Base-by-base conservation (phyloP, 2,888 invertebrate species). In the Azorinus chamasolen region DNA sequence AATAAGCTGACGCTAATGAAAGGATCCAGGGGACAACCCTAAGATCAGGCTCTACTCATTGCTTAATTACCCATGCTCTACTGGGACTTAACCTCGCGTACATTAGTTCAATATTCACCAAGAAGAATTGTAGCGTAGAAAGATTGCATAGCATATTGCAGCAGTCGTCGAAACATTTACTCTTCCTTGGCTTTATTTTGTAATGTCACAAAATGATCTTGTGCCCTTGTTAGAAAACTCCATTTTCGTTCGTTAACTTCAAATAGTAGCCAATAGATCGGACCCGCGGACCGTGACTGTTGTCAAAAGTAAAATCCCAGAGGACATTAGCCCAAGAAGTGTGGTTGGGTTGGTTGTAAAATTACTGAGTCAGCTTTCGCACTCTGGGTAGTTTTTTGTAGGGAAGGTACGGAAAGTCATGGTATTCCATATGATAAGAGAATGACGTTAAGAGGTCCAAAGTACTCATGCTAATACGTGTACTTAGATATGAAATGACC, bases 271-370 rank as follows among this genome's bases (percentile, higher is more conserved):
- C 92, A n/a, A 92, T 88, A 1, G 92, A 96, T 61, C 99, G 95
- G 0, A 98, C 98, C 91, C 98, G 99, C 0, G 99, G 99, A 0
- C 99, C 99, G 74, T 99, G 96, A 16, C 96, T 96, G 0, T 98
- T 97, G 93, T 99, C 98, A 94, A 95, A 97, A 0, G 99, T 95
- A 91, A 99, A 99, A 91, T 99, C 98, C 90, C 97, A 98, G 0
- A 99, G 94, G 0, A 99, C 99, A 14, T 96, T 95, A 0, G 95
- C 94, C 99, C 99, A 99, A 37, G 99, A 99, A 83, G 96, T 95
- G 91, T 99, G 99, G 83, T 97, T 97, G 0, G 99, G 98, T 70
- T 99, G 95, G 86, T 96, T 94, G 92, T 99, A 99, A 93, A 96
- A 99, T 93, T 99, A 99, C 0, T 96, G 94, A 0, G 99, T 99